Evolutionary conservation across 2,888 invertebrate genomes (phyloP).

Genomic region (Nomada ruficornis): DNA sequence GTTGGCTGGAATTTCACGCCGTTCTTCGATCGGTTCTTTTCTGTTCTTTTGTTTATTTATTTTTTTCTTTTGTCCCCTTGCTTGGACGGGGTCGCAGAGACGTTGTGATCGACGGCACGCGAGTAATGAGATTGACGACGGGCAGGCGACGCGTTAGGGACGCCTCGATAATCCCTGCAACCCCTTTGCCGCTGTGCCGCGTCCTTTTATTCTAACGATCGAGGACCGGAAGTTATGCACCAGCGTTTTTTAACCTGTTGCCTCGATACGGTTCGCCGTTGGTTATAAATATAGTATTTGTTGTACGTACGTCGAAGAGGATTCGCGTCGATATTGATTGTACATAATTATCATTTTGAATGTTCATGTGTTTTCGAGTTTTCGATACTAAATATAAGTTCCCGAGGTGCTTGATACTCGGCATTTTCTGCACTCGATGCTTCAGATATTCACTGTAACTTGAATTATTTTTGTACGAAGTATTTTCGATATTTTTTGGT

Average conservation of each 20-base stretch:
- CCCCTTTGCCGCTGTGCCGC: neutral
- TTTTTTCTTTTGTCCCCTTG: neutral
- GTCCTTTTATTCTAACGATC: constrained; percentile 19
- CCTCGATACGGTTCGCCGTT: neutral
- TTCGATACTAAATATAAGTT: no score
- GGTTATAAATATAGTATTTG: no score
- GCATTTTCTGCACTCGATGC: no score
- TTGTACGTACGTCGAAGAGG: no score
- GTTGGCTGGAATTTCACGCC: constrained; percentile 26
- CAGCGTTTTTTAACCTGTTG: neutral
- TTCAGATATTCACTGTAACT: no score
- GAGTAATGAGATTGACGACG: constrained; percentile 47
- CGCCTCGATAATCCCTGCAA: constrained; percentile 19
- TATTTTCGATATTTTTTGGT: no score
- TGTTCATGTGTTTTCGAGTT: no score
- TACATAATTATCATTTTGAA: no score
- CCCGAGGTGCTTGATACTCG: no score
- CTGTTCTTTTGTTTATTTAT: neutral
- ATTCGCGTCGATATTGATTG: no score
- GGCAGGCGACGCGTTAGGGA: constrained; percentile 16
- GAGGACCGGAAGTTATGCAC: neutral
- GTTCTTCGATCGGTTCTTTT: constrained; percentile 3
- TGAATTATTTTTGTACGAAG: no score
- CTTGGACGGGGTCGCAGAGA: neutral
- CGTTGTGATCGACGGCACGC: constrained; percentile 40